These are phyloP conservation scores for Drosophila paramelanica DNA, from an alignment of 2,888 invertebrate species.

Conservation along the genomic window DNA sequence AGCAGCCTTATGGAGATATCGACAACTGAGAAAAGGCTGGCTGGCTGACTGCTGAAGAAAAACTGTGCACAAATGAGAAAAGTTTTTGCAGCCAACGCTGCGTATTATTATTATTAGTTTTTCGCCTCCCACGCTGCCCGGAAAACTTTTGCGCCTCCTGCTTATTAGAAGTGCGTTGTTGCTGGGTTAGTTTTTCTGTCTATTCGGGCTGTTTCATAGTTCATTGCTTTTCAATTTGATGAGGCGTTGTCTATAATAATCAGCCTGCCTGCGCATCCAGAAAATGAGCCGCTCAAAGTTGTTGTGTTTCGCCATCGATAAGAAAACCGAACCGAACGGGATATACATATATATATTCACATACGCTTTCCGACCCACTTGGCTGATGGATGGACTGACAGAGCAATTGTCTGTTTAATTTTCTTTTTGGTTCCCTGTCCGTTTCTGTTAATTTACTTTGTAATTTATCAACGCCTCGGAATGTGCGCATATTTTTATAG, in stretches of 20 bases:
- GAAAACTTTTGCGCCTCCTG: conserved; percentile 60
- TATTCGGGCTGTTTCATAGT: conserved; percentile 78
- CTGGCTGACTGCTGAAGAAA: background rate
- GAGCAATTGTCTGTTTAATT: conserved; percentile 40
- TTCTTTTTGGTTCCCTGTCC: conserved; percentile 22
- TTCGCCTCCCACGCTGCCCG: conserved; percentile 39
- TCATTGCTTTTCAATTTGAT: conserved; percentile 85
- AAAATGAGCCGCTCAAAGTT: conserved; percentile 65
- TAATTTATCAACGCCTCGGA: conserved; percentile 80
- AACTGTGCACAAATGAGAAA: conserved; percentile 74
- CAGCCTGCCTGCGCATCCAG: conserved; percentile 61
- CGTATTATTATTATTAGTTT: conserved; percentile 79
- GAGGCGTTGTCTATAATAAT: conserved; percentile 83
- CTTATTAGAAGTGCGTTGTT: conserved; percentile 39
- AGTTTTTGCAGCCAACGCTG: conserved; percentile 69
- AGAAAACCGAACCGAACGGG: conserved; percentile 12
- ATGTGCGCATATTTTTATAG: conserved; percentile 70
- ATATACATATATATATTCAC: conserved; percentile 19
- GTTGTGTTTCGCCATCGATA: conserved; percentile 33
- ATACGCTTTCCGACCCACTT: conserved; percentile 40
- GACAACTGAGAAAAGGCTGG: background rate
- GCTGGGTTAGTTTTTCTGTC: conserved; percentile 39
- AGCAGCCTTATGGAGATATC: conserved; percentile 14
- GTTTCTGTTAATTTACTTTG: conserved; percentile 75
- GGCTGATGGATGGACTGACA: conserved; percentile 45